Base-by-base conservation (phyloP, 2,113 vertebrate genomes). In the Podarcis raffonei region DNA sequence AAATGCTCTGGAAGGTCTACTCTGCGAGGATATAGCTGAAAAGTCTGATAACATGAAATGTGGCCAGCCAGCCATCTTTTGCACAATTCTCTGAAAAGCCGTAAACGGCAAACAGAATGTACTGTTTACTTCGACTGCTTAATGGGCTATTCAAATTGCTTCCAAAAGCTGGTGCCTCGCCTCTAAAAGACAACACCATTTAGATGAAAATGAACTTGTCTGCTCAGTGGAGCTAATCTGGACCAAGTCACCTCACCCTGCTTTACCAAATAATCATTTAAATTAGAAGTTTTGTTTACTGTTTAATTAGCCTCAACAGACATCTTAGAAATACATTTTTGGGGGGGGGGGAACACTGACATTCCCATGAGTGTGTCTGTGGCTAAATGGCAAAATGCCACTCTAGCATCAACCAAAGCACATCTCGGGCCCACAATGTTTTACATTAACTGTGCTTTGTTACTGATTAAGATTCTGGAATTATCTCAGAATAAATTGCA, bases 111-210 rank as follows among this genome's bases (percentile, higher is more conserved):
- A 39, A 16, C 8, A 18, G 15, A 62, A 85, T 78, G 57, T n/a
- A 30, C 53, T 85, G 53, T 81, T 81, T 87, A 87, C 53, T 15
- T 25, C 53, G 25, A 48, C 6, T 13, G 80, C 72, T 83, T 83
- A 83, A 76, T 48, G 12, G 57, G 9, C 53, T 88, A 83, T 66
- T 66, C 59, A 88, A 83, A 88, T 75, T 87, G 35, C 22, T 79
- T 82, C 72, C 89, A 57, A 90, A 92, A 92, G 84, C 37, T 92
- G 30, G 65, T 42, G 30, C 20, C n/a, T 68, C 25, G 59, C 84
- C 53, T 5, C 80, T 85, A 84, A 9, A 81, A 81, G 7, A 75
- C 90, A 32, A 82, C 42, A 83, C 66, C 48, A 76, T 5, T 86
- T 77, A 42, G 35, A 86, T 87, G 71, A 65, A 13, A 87, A 76